These are phyloP conservation scores for Tachysurus vachellii DNA, from an alignment of 2,113 vertebrate genomes.

Conservation along the genomic window DNA sequence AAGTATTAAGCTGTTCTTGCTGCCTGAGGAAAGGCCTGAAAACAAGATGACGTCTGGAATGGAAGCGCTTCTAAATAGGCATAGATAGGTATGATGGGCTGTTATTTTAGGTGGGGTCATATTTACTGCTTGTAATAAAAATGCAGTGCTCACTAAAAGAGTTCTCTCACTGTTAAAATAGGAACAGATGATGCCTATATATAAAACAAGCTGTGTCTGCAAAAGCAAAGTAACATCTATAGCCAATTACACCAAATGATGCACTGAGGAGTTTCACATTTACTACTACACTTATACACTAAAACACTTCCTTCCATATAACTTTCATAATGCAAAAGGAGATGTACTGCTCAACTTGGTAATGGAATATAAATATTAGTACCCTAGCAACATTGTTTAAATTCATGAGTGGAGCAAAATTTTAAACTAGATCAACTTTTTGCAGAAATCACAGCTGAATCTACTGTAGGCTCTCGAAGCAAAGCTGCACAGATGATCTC, in stretches of 20 bases:
- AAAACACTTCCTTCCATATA: neutral
- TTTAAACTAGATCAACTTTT: constrained; percentile 32
- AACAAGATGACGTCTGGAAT: neutral
- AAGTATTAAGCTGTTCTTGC: constrained; percentile 35
- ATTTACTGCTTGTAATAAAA: constrained; percentile 10
- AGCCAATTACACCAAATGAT: neutral
- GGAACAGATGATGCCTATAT: constrained; percentile 11
- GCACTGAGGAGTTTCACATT: neutral
- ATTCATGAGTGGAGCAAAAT: neutral
- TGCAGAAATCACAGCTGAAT: constrained; percentile 51
- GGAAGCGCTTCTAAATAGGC: constrained; percentile 17
- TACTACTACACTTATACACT: neutral
- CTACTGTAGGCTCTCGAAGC: constrained; percentile 52
- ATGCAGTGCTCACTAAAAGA: neutral
- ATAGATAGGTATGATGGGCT: constrained; percentile 12
- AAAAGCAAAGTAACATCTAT: neutral
- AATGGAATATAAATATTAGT: neutral
- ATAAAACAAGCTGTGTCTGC: neutral
- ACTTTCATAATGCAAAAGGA: neutral
- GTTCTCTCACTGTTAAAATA: neutral
- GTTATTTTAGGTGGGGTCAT: constrained; percentile 9
- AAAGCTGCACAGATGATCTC: constrained; percentile 68
- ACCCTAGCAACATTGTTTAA: neutral
- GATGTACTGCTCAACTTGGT: neutral
- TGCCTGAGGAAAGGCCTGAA: constrained; percentile 7